Evolutionary conservation across 2,888 invertebrate genomes (phyloP), one percentile per base, ranked within the genome.

Genomic region (Caenorhabditis becei): DNA sequence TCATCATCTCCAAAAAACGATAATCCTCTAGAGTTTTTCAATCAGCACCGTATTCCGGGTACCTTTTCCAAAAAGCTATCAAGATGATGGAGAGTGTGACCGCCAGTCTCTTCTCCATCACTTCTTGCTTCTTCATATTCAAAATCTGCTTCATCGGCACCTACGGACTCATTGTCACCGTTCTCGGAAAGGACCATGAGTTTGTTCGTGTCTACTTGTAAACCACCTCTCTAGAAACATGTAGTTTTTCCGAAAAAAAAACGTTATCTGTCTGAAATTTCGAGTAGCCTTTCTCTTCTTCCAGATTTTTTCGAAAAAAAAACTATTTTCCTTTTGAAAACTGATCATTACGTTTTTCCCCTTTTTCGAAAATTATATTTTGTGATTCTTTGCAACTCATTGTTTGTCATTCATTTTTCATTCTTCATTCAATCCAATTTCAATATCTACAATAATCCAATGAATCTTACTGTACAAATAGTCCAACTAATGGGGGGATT

Each of bases 121-220:
- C 67, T 20, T 28, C 58, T 5, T 54, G 67, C 26, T 79, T 74
- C 28, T 63, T 72, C 23, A 1, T 58, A 10, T 54, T 72, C 66
- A 72, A 72, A 51, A 62, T 79, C 4, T 41, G 10, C n/a, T 54
- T 79, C 37, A 66, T 78, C 16, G 8, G 10, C 61, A 35, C 65
- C 20, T 78, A 78, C 26, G 65, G 23, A 14, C 11, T 37, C 7
- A 24, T 61, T n/a, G 35, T 66, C 8, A 16, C 54, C 14, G 32
- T 28, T 53, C 66, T 71, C 28, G 78, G 78, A 51, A 71, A 61
- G 32, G 61, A 78, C n/a, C 78, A 78, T 59, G 47, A 41, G 44
- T 78, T 78, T 66, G 71, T 71, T 54, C 63, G 65, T 26, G 53
- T 47, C 14, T 78, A 61, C 59, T 78, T 78, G 66, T 67, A 62